phyloP scores from a whole-genome alignment of 2,113 vertebrate genomes.

The Xenopus laevis region DNA sequence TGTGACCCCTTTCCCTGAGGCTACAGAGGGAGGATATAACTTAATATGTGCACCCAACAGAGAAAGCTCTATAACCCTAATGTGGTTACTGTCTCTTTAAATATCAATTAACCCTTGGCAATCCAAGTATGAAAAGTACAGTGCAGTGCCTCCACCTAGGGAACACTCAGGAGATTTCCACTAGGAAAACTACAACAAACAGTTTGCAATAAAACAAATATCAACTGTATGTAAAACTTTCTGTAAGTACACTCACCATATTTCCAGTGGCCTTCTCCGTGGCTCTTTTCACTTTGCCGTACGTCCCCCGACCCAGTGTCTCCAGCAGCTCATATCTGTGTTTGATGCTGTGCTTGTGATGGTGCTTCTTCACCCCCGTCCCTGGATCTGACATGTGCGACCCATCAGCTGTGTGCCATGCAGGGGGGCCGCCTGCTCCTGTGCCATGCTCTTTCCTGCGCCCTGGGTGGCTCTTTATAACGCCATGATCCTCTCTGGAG shows the following conservation, averaged over 20 bases:
- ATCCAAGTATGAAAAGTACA: too few relatives aligned
- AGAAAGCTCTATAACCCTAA: too few relatives aligned
- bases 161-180: too few relatives aligned
- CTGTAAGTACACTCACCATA: conserved; percentile 69
- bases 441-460: conserved; percentile 45
- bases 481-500: conserved; percentile 6
- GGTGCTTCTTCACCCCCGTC: conserved; percentile 64
- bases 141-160: too few relatives aligned
- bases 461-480: conserved; percentile 51
- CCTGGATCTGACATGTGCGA: neutral
- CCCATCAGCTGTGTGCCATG: conserved; percentile 14
- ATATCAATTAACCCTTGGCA: too few relatives aligned
- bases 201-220: too few relatives aligned
- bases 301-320: conserved; percentile 71
- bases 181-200: too few relatives aligned
- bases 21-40: too few relatives aligned
- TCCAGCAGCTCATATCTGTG: conserved; percentile 72
- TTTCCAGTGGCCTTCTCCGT: conserved; percentile 61
- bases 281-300: conserved; percentile 74
- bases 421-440: conserved; percentile 4
- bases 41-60: too few relatives aligned
- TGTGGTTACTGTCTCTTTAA: too few relatives aligned
- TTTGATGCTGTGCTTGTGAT: conserved; percentile 73
- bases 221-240: too few relatives aligned
- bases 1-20: too few relatives aligned